A percentile compares a stretch with the other conserved stretches of the same genome.
Conservation (phyloP, 2,113 vertebrate species). For the Eolophus roseicapilla region DNA sequence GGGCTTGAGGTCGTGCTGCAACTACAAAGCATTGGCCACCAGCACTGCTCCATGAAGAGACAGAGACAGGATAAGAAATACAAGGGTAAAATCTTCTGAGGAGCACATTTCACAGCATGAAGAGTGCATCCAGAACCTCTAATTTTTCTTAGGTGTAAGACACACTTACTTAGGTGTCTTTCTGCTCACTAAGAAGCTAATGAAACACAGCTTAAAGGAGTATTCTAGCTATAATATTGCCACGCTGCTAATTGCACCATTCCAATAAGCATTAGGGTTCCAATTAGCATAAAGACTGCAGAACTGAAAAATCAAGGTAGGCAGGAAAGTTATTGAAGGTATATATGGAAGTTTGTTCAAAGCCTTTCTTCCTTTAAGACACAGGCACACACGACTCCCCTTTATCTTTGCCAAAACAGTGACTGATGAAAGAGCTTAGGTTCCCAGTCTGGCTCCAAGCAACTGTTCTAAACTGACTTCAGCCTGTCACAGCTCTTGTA, state of each 20-base stretch:
- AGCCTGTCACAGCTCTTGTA: accelerated
- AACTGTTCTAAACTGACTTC: neutral
- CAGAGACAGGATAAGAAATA: neutral
- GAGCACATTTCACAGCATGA: neutral
- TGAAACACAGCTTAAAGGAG: neutral
- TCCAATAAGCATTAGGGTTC: neutral
- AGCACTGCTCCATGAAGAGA: neutral
- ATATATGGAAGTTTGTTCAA: neutral
- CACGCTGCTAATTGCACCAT: neutral
- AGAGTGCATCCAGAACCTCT: neutral
- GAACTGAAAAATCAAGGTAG: conserved; percentile 1
- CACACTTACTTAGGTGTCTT: neutral
- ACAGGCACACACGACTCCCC: accelerated
- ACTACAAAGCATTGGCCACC: neutral
- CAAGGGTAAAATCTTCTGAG: neutral
- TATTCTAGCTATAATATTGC: neutral
- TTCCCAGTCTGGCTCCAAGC: neutral
- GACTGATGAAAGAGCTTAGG: neutral
- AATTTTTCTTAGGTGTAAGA: neutral
- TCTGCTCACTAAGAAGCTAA: conserved; percentile 19
- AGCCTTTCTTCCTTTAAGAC: neutral
- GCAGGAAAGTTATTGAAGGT: neutral
- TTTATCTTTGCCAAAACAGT: neutral
- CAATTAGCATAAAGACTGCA: neutral
- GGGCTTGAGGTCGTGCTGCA: neutral